phyloP scores from a whole-genome alignment of 2,888 invertebrate species.

The Drosophila limbata region DNA sequence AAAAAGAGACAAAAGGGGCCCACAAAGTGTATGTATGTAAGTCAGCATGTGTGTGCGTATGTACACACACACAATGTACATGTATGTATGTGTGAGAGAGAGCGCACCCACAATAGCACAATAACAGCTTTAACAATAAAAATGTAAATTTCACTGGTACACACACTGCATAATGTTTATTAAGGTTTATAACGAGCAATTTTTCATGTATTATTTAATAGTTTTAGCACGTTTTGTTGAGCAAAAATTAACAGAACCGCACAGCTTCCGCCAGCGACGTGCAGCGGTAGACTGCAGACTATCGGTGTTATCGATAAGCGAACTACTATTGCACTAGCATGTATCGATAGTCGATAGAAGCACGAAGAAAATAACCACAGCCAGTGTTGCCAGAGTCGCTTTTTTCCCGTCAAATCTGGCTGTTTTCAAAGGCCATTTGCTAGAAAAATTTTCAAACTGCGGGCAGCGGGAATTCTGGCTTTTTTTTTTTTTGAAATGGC shows the following conservation, averaged over 20 bases:
- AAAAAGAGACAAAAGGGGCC: constrained; percentile 51
- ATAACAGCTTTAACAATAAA: constrained; percentile 6
- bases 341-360: constrained; percentile 12
- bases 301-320: constrained; percentile 3
- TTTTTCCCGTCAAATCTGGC: too few relatives aligned
- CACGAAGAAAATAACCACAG: too few relatives aligned
- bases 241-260: constrained; percentile 35
- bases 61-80: constrained; percentile 28
- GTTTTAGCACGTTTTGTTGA: constrained; percentile 45
- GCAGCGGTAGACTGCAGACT: constrained; percentile 34
- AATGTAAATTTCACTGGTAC: constrained; percentile 18
- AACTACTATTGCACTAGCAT: neutral
- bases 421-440: too few relatives aligned
- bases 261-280: constrained; percentile 45
- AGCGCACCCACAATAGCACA: constrained; percentile 6
- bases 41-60: neutral
- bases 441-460: too few relatives aligned
- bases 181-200: constrained; percentile 10
- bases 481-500: too few relatives aligned
- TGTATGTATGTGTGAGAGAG: constrained; percentile 21
- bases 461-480: too few relatives aligned
- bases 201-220: constrained; percentile 35
- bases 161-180: constrained; percentile 14
- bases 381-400: too few relatives aligned
- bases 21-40: constrained; percentile 35